Evolutionary conservation across 2,113 vertebrate species (phyloP), one percentile per base, ranked within the genome.

Genomic region (Oceanites oceanicus): DNA sequence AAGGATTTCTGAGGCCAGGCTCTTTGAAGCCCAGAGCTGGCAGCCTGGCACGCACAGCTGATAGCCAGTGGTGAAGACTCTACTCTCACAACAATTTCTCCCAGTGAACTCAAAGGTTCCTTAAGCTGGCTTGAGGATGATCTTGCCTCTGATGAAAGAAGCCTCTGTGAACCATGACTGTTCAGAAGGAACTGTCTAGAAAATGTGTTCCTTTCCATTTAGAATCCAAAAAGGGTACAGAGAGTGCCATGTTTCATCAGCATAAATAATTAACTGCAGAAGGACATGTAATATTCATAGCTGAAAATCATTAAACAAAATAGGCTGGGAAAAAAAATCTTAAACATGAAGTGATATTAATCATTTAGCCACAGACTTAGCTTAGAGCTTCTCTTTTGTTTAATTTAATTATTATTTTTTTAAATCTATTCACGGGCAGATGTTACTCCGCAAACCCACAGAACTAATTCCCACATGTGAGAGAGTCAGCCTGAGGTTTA

Each of bases 251-350:
- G 85, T 97, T 98, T 97, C 95, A 97, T 90, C 92, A 95, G 73
- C 87, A 97, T 98, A 94, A 97, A 98, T 98, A 98, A 98, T 98
- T 98, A 97, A 98, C 70, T 78, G 72, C 72, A 96, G 92, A 97
- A 97, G 85, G 77, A 53, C 71, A 97, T 97, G 96, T 78, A 97
- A 97, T 97, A 98, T 98, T 98, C 93, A 97, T 98, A 81, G 75
- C 55, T 87, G 66, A 94, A 97, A 97, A 97, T 97, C 93, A 97
- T 98, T 96, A 96, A 95, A 97, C 81, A 95, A 96, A 97, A 95
- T 94, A 91, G 86, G 42, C 75, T 92, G 45, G 61, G 83, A 67
- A 95, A 96, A 95, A 95, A 95, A 59, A 71, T 18, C 67, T 97
- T 94, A 90, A 97, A 96, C 74, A 53, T 75, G 83, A 95, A 94